These are phyloP conservation scores for Peromyscus nudipes DNA, from an alignment of 2,797 vertebrate genomes.

Conservation along the genomic window DNA sequence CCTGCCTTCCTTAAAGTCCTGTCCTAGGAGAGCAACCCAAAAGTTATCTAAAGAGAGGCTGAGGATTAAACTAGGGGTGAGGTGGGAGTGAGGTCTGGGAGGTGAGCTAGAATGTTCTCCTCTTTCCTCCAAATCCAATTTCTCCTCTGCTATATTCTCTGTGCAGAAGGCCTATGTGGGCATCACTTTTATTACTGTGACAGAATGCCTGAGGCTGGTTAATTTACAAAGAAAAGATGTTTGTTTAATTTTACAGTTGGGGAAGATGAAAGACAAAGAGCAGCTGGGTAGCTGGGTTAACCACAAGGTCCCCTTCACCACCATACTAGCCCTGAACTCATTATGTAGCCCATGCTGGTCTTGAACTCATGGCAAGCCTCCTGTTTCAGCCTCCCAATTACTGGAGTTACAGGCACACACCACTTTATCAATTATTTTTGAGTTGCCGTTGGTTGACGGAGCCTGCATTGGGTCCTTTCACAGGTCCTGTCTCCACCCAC, in stretches of 20 bases:
- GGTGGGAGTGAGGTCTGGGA: not conserved
- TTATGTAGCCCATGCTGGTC: not conserved
- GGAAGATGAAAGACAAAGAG: not conserved
- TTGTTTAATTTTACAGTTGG: slow-evolving; percentile 1
- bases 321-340: not conserved
- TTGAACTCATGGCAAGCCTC: not conserved
- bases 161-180: not conserved
- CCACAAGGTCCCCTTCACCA: no score
- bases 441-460: not conserved
- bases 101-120: not conserved
- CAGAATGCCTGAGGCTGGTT: not conserved
- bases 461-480: not conserved
- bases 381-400: not conserved
- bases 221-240: not conserved
- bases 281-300: no score
- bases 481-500: not conserved
- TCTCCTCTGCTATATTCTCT: not conserved
- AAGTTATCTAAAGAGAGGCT: not conserved
- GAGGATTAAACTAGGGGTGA: not conserved
- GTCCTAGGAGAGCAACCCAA: not conserved
- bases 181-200: not conserved
- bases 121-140: not conserved
- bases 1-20: not conserved
- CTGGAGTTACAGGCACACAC: not conserved
- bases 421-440: not conserved